Evolutionary conservation across 2,113 vertebrate genomes (phyloP).

Genomic region (Cnemophilus loriae): DNA sequence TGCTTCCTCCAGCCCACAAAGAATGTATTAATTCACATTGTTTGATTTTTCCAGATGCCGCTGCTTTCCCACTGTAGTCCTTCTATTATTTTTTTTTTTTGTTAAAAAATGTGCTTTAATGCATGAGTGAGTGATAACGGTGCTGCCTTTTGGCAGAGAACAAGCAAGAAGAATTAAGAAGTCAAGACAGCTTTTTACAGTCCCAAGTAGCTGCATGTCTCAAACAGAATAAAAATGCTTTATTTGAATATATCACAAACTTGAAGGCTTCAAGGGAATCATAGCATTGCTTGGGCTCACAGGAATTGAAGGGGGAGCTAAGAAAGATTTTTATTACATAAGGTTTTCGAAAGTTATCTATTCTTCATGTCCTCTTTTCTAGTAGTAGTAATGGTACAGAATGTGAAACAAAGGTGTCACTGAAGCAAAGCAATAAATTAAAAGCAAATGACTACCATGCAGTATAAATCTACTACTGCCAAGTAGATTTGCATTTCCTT

Average conservation of each 20-base stretch:
- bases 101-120: not conserved
- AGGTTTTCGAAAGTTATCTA: not conserved
- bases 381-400: not conserved
- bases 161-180: not conserved
- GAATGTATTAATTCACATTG: constrained; percentile 33
- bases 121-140: not conserved
- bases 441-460: not conserved
- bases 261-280: not conserved
- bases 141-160: not conserved
- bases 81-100: not conserved
- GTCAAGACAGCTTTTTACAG: not conserved
- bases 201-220: not conserved
- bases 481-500: not conserved
- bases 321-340: not conserved
- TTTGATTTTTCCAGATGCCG: constrained; percentile 31
- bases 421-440: not conserved
- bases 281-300: not conserved
- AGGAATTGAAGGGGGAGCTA: not conserved
- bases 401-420: not conserved
- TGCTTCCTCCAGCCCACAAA: constrained; percentile 37
- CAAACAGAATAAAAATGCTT: not conserved
- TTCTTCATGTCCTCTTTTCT: not conserved
- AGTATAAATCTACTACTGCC: not conserved
- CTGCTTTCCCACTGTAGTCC: not conserved
- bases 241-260: not conserved